phyloP scores from a whole-genome alignment of 2,113 vertebrate species.

The Cyanoliseus patagonus region DNA sequence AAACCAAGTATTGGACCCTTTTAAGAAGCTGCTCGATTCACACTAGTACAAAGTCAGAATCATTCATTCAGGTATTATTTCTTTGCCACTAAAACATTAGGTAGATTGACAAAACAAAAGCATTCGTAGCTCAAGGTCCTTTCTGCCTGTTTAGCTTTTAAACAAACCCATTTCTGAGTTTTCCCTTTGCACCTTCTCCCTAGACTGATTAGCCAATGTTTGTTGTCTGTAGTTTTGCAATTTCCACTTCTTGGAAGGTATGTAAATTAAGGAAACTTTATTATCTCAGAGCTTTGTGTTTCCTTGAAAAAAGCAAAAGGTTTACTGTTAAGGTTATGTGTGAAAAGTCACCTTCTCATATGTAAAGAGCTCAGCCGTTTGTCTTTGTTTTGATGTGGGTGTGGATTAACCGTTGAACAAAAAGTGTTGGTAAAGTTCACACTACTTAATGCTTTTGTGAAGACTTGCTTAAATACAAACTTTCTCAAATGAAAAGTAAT shows the following conservation, averaged over 20 bases:
- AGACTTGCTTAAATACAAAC: not conserved
- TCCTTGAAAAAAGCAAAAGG: constrained; percentile 44
- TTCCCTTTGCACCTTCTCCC: constrained; percentile 24
- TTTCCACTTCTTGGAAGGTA: constrained; percentile 56
- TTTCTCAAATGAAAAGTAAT: constrained; percentile 13
- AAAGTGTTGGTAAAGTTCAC: constrained; percentile 53
- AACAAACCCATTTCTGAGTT: constrained; percentile 10
- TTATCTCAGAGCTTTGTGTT: constrained; percentile 44
- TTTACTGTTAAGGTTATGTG: constrained; percentile 52
- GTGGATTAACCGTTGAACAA: constrained; percentile 30
- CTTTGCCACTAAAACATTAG: not conserved
- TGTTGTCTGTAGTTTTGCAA: constrained; percentile 45
- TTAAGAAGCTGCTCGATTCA: not conserved
- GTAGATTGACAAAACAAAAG: constrained; percentile 39
- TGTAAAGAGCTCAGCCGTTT: constrained; percentile 43
- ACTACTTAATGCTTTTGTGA: constrained; percentile 19
- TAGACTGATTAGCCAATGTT: constrained; percentile 32
- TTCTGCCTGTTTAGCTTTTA: constrained; percentile 3
- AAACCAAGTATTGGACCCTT: not conserved
- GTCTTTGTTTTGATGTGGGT: constrained; percentile 62
- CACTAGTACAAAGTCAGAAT: not conserved
- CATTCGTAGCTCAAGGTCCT: not conserved
- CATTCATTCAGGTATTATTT: not conserved
- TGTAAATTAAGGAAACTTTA: constrained; percentile 27
- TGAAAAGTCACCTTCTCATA: constrained; percentile 61